A percentile compares a stretch with the other conserved stretches of the same genome.
phyloP scores from a whole-genome alignment of 1,140 invertebrate genomes.

The Aphelinus atriplicis region DNA sequence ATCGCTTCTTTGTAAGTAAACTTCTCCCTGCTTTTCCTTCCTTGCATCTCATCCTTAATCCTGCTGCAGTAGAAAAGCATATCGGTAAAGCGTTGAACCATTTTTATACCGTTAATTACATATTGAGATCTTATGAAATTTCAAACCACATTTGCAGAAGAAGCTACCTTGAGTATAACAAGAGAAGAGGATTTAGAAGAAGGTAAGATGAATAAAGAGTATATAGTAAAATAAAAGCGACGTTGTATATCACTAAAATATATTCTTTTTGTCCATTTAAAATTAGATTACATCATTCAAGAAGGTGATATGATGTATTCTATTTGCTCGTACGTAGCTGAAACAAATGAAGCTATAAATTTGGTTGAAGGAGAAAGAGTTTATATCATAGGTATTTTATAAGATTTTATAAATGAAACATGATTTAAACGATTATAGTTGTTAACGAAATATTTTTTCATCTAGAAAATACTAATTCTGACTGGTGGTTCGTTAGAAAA shows the following conservation, averaged over 20 bases:
- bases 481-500: conserved; percentile 94
- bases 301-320: conserved; percentile 84
- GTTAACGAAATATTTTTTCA: conserved; percentile 19
- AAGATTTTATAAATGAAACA: background rate
- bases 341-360: conserved; percentile 86
- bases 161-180: conserved; percentile 70
- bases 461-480: conserved; percentile 77
- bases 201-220: conserved; percentile 49
- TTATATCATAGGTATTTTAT: conserved; percentile 77
- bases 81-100: conserved; percentile 48
- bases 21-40: conserved; percentile 1
- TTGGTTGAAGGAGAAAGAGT: conserved; percentile 90
- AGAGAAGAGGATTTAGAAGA: conserved; percentile 67
- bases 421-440: background rate
- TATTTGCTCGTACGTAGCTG: conserved; percentile 86
- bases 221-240: no score
- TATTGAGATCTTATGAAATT: conserved; percentile 13
- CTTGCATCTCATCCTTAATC: conserved; percentile 11
- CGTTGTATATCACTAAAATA: no score
- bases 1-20: conserved; percentile 19
- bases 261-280: conserved; percentile 30
- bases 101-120: conserved; percentile 32
- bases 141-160: conserved; percentile 63
- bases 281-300: conserved; percentile 65
- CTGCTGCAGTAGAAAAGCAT: conserved; percentile 57